These are phyloP conservation scores for Heterochromis multidens DNA, from an alignment of 2,113 vertebrate genomes.

Conservation along the genomic window DNA sequence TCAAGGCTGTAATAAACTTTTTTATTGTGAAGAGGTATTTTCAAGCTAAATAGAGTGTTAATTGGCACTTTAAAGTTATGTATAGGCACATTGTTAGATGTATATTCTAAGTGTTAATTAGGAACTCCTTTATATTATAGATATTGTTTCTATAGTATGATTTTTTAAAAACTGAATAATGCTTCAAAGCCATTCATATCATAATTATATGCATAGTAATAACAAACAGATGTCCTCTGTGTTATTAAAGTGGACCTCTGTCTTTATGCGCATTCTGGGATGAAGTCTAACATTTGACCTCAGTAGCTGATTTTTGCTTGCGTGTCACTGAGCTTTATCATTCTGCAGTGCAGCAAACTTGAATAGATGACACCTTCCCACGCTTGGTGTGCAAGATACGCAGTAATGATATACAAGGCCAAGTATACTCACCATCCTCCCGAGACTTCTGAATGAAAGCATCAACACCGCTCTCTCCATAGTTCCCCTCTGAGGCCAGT, in stretches of 20 bases:
- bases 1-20: background rate
- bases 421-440: slow-evolving; percentile 86
- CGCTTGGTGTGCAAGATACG: background rate
- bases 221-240: background rate
- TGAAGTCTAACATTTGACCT: background rate
- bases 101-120: background rate
- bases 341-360: background rate
- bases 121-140: background rate
- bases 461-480: slow-evolving; percentile 94
- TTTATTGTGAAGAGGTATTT: too few species aligned
- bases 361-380: background rate
- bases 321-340: background rate
- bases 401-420: background rate
- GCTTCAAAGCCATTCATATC: background rate
- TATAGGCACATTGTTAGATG: background rate
- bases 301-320: background rate
- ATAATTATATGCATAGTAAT: background rate
- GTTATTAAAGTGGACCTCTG: background rate
- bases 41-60: background rate
- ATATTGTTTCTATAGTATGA: background rate
- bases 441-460: slow-evolving; percentile 95
- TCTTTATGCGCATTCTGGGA: background rate
- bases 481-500: slow-evolving; percentile 94
- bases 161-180: background rate
- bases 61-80: background rate